Evolutionary conservation across 2,113 vertebrate species (phyloP), one percentile per base, ranked within the genome.

Genomic region (Picathartes gymnocephalus): DNA sequence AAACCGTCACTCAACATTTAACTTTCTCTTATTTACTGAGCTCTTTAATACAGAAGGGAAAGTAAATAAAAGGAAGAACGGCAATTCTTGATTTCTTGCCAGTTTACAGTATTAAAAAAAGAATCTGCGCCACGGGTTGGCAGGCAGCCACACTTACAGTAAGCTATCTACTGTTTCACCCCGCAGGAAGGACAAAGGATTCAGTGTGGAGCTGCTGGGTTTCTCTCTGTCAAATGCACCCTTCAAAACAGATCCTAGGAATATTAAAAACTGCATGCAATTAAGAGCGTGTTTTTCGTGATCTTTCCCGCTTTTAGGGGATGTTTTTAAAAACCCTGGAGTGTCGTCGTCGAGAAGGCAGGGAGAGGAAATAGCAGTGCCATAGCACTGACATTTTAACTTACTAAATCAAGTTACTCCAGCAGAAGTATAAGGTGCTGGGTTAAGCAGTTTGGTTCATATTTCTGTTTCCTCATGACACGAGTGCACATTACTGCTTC

Each of bases 71-170:
- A 98, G 98, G 97, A 98, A 98, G 97, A 97, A 98, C 97, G 65
- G 98, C 97, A 97, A 98, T 98, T 98, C 97, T 98, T 98, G 98
- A 98, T 95, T 93, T 86, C 47, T 87, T 98, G 98, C 98, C 98
- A 98, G 98, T 97, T 98, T 99, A 98, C 98, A 98, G 98, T 98
- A 98, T 98, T 98, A 97, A 98, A 98, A 98, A 98, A 98, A 98
- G 97, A 92, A 98, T 98, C 97, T 98, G 98, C 96, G 97, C 98
- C 97, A 97, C 96, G 97, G 98, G 94, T 97, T 98, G 98, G 98
- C 98, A 96, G 97, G 8, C 81, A 30, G 97, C 98, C 98, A 98
- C 96, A 96, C 97, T 97, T 98, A 98, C 98, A 98, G 98, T 98
- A 98, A 98, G 97, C 97, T 97, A 96, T 98, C 97, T 97, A 97